Conservation (phyloP, 2,113 vertebrate species). For the Actinemys pallida region DNA sequence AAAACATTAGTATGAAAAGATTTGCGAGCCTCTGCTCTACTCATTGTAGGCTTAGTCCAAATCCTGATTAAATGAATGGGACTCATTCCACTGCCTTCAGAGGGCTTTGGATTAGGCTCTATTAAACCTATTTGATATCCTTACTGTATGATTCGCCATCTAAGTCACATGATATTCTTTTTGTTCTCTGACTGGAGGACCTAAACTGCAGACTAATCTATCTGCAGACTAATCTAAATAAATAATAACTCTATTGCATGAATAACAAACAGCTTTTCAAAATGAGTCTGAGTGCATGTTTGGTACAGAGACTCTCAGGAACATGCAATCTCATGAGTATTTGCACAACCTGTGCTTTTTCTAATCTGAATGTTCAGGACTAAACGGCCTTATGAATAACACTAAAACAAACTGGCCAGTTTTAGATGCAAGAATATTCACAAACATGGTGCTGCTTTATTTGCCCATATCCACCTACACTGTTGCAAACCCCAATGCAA, state of each 20-base stretch:
- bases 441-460: neutral
- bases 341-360: neutral
- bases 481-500: neutral
- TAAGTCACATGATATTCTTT: neutral
- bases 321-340: neutral
- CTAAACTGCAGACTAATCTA: neutral
- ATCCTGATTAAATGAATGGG: neutral
- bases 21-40: neutral
- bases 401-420: neutral
- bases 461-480: neutral
- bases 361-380: neutral
- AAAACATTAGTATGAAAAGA: neutral
- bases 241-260: neutral
- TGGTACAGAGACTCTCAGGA: neutral
- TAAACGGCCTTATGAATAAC: neutral
- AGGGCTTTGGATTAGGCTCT: neutral
- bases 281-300: neutral
- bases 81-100: neutral
- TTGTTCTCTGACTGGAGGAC: neutral
- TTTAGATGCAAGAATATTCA: neutral
- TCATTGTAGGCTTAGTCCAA: neutral
- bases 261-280: neutral
- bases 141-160: too few relatives aligned
- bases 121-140: too few relatives aligned
- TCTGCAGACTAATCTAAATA: too few relatives aligned